These are phyloP conservation scores for Plotosus lineatus DNA, from an alignment of 2,113 vertebrate genomes.

Conservation along the genomic window DNA sequence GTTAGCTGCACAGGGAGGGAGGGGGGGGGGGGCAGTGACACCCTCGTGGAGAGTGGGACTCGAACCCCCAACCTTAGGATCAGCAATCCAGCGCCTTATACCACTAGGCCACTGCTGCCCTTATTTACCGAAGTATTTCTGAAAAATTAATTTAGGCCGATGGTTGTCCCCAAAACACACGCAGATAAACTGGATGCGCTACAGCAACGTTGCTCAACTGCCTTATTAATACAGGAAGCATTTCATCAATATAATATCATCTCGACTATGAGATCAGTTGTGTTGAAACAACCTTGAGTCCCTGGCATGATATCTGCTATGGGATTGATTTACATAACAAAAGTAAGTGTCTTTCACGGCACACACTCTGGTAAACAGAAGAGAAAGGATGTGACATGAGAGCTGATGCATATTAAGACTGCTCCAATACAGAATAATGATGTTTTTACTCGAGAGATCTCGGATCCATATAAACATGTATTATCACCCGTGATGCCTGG, in stretches of 20 bases:
- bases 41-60: no score
- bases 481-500: slow-evolving; percentile 40
- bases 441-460: slow-evolving; percentile 25
- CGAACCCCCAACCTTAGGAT: no score
- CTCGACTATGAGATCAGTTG: slow-evolving; percentile 30
- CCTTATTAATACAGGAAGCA: slow-evolving; percentile 16
- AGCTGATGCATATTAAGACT: slow-evolving; percentile 36
- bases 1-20: no score
- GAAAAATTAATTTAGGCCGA: slow-evolving; percentile 24
- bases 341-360: slow-evolving; percentile 55
- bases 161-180: background rate
- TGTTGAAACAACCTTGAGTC: slow-evolving; percentile 67
- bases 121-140: slow-evolving; percentile 27
- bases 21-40: no score
- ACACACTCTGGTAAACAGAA: slow-evolving; percentile 50
- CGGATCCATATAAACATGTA: slow-evolving; percentile 22
- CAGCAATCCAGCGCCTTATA: no score
- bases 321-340: slow-evolving; percentile 65
- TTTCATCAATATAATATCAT: slow-evolving; percentile 14
- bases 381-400: slow-evolving; percentile 32
- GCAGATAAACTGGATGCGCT: slow-evolving; percentile 8
- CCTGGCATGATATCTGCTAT: slow-evolving; percentile 55
- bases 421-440: slow-evolving; percentile 30
- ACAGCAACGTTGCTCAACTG: background rate
- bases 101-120: no score